These are phyloP conservation scores for Bhutanitis thaidina DNA, from an alignment of 2,888 invertebrate genomes.

Conservation along the genomic window DNA sequence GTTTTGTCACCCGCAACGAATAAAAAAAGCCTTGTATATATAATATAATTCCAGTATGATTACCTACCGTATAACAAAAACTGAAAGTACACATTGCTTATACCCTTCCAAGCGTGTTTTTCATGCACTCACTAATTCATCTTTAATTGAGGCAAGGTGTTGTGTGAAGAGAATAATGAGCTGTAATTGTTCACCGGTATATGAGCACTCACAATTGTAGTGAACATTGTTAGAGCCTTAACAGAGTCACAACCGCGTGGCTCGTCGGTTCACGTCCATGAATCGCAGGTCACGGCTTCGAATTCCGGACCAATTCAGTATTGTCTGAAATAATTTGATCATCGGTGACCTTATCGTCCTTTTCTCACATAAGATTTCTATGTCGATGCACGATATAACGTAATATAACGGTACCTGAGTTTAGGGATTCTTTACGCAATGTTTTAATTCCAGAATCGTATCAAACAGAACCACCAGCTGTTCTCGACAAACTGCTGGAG, in stretches of 20 bases:
- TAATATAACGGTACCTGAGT: slow-evolving; percentile 7
- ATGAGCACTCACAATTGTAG: background rate
- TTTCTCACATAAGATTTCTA: slow-evolving; percentile 2
- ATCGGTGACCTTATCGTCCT: background rate
- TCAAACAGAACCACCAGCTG: no score
- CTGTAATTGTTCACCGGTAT: background rate
- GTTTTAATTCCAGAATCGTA: background rate
- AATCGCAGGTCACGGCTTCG: no score
- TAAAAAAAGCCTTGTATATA: no score
- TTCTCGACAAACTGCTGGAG: no score
- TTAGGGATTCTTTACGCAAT: background rate
- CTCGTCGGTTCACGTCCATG: no score
- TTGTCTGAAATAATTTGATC: no score
- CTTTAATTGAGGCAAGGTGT: slow-evolving; percentile 13
- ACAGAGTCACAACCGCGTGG: background rate
- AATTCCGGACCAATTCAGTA: no score
- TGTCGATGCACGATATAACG: slow-evolving; percentile 3
- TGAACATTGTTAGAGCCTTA: background rate
- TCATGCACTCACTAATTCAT: slow-evolving; percentile 12
- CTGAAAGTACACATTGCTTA: slow-evolving; percentile 7
- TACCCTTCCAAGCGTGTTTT: background rate
- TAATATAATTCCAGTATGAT: no score
- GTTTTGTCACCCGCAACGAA: no score
- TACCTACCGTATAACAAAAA: background rate
- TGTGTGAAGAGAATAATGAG: slow-evolving; percentile 5